Evolutionary conservation across 2,113 vertebrate genomes (phyloP), one percentile per base, ranked within the genome.

Genomic region (Osmerus mordax): DNA sequence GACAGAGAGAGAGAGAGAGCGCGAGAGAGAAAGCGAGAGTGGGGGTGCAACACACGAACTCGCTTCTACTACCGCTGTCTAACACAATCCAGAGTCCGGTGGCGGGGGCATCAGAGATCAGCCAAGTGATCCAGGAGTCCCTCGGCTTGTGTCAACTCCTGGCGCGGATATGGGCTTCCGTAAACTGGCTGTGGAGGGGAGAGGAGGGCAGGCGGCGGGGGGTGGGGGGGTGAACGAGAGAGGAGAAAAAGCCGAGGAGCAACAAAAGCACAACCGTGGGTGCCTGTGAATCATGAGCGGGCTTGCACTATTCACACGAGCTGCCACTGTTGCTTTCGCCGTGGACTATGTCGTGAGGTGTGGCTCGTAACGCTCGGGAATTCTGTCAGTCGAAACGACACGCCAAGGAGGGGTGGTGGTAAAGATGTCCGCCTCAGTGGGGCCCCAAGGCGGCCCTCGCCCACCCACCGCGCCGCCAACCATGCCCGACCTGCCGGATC

Each of bases 401-500:
- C 75, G 89, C 88, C 90, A 89, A 82, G 80, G 82, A 77, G 77
- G 83, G 84, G 82, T 81, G 86, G 82, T 89, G 86, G 84, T 82
- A 89, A 94, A 91, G 75, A 96, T 98, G 96, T 95, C 97, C 90
- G 92, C 92, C 84, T 93, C 95, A 79, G 94, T 95, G 93, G 96
- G 96, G 93, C 94, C 95, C 93, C 95, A 90, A 77, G 88, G 95
- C 90, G 95, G 94, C 91, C 95, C 96, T 91, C 96, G 94, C 90
- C 94, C 96, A 91, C 94, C 95, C 90, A 90, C 94, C 83, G 96
- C 85, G 93, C 94, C 95, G 84, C 93, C 94, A 84, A 92, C 93
- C 75, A 97, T 97, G 95, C 93, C 92, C 87, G 95, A 97, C 88
- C 90, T 97, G 83, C 97, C 97, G 88, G 97, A 98, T 94, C 92